Base-by-base conservation (phyloP, 1,140 invertebrate genomes). In the Drosophila pruinosa region DNA sequence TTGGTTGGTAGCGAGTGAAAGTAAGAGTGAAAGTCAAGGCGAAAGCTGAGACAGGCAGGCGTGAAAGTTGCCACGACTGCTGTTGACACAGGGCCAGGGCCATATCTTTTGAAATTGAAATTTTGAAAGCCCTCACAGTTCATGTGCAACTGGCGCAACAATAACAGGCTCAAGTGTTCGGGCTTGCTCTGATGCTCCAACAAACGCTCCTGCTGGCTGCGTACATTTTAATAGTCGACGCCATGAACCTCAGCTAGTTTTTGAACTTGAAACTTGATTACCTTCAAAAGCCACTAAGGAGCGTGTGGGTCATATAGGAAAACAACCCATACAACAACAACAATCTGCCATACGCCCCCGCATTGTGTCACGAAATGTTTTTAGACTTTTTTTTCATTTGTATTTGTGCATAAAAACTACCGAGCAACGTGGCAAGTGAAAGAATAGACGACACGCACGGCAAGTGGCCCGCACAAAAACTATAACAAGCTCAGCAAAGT, bases 261-360 rank as follows among this genome's bases (percentile, higher is more conserved):
- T 68, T 88, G 83, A 88, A 88, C 82, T 88, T 88, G 82, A 88
- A 88, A 88, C 82, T 88, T 89, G 82, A 88, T 88, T 88, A 88
- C 82, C 82, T 88, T 78, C 78, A 78, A 72, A 78, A 82, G 67
- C 78, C 82, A 85, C 81, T 62, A 67, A 88, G 65, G 53, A 62
- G 70, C 69, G 62, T 70, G 47, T 67, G 69, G 53, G 57, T 58
- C 43, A 65, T 64, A 73, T 48, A 52, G 34, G 10, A 67, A 72
- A 47, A 57, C 15, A 48, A 12, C 17, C 43, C 28, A 4, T 47
- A 34, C 47, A 54, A 52, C 71, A 64, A 24, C 69, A 68, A 54
- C 68, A 31, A 28, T 24, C 17, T 38, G 31, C 31, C 31, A 19
- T 31, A 78, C 65, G 47, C 70, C 63, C 31, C 53, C 73, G 65